These are phyloP conservation scores for Dynastes hyllus DNA, from an alignment of 2,888 invertebrate genomes.

Conservation along the genomic window DNA sequence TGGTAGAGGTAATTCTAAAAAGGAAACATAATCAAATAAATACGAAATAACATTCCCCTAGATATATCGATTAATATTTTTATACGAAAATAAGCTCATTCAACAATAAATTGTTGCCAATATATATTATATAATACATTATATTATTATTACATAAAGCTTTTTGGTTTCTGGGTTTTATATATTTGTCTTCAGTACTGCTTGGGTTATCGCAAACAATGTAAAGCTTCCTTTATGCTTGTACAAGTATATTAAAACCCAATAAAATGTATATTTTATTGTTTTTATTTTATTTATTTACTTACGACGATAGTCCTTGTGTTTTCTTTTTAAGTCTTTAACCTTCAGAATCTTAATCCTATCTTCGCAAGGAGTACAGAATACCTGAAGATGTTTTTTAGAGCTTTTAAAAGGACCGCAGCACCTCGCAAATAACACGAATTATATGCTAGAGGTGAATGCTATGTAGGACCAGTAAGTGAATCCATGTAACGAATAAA, in stretches of 20 bases:
- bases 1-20: constrained; percentile 21
- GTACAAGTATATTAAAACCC: constrained; percentile 62
- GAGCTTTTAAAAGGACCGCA: constrained; percentile 36
- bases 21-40: constrained; percentile 27
- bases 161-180: constrained; percentile 62
- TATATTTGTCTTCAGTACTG: constrained; percentile 54
- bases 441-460: constrained; percentile 63
- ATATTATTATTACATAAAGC: constrained; percentile 43
- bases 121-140: no score
- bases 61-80: constrained; percentile 51
- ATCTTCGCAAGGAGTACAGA: constrained; percentile 46
- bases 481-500: constrained; percentile 44
- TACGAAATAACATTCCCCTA: constrained; percentile 54
- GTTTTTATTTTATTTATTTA: constrained; percentile 61
- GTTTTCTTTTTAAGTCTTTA: background rate
- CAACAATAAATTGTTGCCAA: background rate
- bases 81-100: constrained; percentile 40
- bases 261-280: constrained; percentile 62
- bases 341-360: constrained; percentile 57
- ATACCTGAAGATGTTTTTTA: constrained; percentile 53
- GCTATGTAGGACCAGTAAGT: constrained; percentile 59
- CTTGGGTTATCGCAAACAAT: constrained; percentile 34
- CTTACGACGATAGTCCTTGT: constrained; percentile 49
- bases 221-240: constrained; percentile 57
- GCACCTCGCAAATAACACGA: constrained; percentile 64